Percentiles rank a stretch among this genome's conserved stretches.
Conservation (phyloP, 2,888 invertebrate genomes). For the Empis stercorea region DNA sequence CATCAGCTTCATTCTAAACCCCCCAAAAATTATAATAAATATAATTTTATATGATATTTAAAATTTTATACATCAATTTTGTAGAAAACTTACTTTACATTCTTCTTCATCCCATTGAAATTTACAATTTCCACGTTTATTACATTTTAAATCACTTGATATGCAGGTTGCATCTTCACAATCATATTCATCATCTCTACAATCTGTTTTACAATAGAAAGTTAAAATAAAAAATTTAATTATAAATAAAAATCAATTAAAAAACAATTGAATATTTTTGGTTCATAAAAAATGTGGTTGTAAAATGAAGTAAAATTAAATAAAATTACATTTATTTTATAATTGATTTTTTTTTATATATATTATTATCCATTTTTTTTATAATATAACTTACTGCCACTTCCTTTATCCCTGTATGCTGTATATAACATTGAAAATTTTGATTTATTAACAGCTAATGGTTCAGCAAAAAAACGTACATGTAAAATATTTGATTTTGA, state of each 20-base stretch:
- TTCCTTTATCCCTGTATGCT: slow-evolving; percentile 51
- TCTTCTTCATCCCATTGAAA: slow-evolving; percentile 63
- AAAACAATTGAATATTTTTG: too few relatives aligned
- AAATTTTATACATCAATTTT: too few relatives aligned
- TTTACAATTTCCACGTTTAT: slow-evolving; percentile 64
- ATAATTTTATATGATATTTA: background rate
- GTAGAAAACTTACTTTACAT: slow-evolving; percentile 37
- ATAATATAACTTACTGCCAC: slow-evolving; percentile 36
- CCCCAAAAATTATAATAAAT: slow-evolving; percentile 1
- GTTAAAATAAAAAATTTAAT: background rate
- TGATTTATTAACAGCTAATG: slow-evolving; percentile 44
- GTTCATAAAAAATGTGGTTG: too few relatives aligned
- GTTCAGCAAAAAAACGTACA: slow-evolving; percentile 58
- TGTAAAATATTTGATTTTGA: slow-evolving; percentile 57
- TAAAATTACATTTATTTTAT: too few relatives aligned
- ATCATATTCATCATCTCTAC: slow-evolving; percentile 58
- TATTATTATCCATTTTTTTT: too few relatives aligned
- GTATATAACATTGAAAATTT: slow-evolving; percentile 61
- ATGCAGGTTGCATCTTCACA: slow-evolving; percentile 86
- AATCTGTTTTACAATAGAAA: slow-evolving; percentile 21
- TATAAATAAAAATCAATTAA: too few relatives aligned
- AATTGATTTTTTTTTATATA: too few relatives aligned
- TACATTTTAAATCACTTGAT: slow-evolving; percentile 51
- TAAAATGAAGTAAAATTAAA: too few relatives aligned
- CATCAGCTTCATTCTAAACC: slow-evolving; percentile 21